Conservation (phyloP, 2,888 invertebrate genomes). For the Neuroscelio doddi region DNA sequence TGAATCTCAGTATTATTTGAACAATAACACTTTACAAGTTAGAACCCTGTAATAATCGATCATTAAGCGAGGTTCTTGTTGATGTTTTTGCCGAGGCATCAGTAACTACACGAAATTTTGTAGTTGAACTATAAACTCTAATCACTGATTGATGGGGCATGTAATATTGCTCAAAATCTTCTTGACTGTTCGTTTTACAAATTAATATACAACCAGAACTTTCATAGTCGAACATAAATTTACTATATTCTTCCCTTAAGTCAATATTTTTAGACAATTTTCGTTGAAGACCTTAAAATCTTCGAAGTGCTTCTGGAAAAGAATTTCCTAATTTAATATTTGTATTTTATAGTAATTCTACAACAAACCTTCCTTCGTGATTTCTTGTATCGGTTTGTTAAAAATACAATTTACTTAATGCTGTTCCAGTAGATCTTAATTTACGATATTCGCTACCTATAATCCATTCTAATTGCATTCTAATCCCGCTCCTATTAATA, state of each 20-base stretch:
- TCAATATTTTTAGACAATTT: conserved; percentile 16
- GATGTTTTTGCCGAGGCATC: conserved; percentile 13
- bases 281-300: conserved; percentile 25
- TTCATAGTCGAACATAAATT: conserved; percentile 37
- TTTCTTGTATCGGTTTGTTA: conserved; percentile 6
- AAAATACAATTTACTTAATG: neutral
- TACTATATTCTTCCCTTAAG: conserved; percentile 22
- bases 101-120: conserved; percentile 13
- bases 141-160: conserved; percentile 25
- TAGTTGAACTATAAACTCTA: conserved; percentile 7
- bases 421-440: too few relatives aligned
- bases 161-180: neutral
- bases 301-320: conserved; percentile 14
- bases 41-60: conserved; percentile 18
- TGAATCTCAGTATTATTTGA: conserved; percentile 18
- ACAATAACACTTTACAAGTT: too few relatives aligned
- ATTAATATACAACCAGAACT: conserved; percentile 28
- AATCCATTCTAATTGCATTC: too few relatives aligned
- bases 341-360: conserved; percentile 22
- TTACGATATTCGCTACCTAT: too few relatives aligned
- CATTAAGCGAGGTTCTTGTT: conserved; percentile 14
- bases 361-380: conserved; percentile 27
- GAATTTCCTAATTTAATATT: conserved; percentile 29
- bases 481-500: too few relatives aligned
- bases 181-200: neutral